Conservation (phyloP, 2,888 invertebrate species). For the Hymenopus coronatus region DNA sequence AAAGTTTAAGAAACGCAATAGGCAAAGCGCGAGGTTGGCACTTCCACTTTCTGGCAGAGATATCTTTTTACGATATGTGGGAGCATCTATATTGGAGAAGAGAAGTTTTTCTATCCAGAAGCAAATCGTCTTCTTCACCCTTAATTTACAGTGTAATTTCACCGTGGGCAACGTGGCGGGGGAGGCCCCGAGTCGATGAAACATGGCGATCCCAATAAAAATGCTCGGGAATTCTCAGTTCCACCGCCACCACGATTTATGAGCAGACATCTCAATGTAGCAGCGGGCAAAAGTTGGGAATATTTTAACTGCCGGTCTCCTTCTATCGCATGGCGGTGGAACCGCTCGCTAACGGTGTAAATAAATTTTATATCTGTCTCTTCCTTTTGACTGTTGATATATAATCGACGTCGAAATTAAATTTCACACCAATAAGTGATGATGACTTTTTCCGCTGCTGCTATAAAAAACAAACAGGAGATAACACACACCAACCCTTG, state of each 20-base stretch:
- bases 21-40: neutral
- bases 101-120: neutral
- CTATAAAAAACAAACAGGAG: neutral
- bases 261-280: neutral
- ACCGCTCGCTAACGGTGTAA: neutral
- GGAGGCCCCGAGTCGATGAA: neutral
- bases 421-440: neutral
- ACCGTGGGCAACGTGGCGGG: neutral
- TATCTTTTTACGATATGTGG: neutral
- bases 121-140: neutral
- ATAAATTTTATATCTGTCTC: neutral
- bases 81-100: neutral
- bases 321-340: neutral
- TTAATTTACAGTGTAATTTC: neutral
- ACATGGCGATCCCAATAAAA: neutral
- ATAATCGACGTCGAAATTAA: neutral
- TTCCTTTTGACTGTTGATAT: neutral
- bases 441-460: neutral
- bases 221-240: neutral
- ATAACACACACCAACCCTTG: neutral
- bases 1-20: too few species aligned
- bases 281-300: neutral
- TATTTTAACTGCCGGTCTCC: neutral
- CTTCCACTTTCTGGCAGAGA: neutral
- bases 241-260: neutral